Conservation (phyloP, 2,888 invertebrate species). For the Andrena haemorrhoa region DNA sequence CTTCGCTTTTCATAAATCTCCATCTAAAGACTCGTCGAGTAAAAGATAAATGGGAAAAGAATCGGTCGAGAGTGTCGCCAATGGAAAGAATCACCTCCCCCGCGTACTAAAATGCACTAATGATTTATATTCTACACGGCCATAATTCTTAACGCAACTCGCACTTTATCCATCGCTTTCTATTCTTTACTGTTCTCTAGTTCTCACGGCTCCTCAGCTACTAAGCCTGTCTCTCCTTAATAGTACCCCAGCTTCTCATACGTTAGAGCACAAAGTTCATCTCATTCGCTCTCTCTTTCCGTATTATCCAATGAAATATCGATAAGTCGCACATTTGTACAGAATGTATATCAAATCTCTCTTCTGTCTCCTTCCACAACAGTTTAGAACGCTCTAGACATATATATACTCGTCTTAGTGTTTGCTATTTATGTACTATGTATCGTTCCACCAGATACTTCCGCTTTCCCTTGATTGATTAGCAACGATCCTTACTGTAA, state of each 20-base stretch:
- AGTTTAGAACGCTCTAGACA: conserved; percentile 8
- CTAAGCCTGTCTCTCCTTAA: too few relatives aligned
- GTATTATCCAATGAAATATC: background rate
- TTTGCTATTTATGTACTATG: conserved; percentile 41
- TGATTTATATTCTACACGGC: conserved; percentile 14
- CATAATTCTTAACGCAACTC: conserved; percentile 23
- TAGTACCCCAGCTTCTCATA: background rate
- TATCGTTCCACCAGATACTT: conserved; percentile 10
- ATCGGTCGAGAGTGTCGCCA: background rate
- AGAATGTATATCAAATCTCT: conserved; percentile 3
- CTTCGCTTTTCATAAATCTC: background rate
- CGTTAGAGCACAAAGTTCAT: conserved; percentile 13
- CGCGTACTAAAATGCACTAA: conserved; percentile 34
- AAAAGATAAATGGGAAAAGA: background rate
- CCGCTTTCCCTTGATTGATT: conserved; percentile 30
- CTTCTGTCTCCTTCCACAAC: background rate
- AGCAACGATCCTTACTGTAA: conserved; percentile 28
- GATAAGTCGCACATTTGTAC: background rate
- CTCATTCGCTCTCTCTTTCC: background rate
- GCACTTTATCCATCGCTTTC: conserved; percentile 39
- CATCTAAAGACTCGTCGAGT: background rate
- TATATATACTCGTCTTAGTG: conserved; percentile 9
- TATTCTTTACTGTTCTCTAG: background rate
- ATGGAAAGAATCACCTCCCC: conserved; percentile 3
- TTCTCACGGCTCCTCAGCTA: conserved; percentile 2